phyloP scores from a whole-genome alignment of 2,888 invertebrate species.

The Lasioglossum calceatum region DNA sequence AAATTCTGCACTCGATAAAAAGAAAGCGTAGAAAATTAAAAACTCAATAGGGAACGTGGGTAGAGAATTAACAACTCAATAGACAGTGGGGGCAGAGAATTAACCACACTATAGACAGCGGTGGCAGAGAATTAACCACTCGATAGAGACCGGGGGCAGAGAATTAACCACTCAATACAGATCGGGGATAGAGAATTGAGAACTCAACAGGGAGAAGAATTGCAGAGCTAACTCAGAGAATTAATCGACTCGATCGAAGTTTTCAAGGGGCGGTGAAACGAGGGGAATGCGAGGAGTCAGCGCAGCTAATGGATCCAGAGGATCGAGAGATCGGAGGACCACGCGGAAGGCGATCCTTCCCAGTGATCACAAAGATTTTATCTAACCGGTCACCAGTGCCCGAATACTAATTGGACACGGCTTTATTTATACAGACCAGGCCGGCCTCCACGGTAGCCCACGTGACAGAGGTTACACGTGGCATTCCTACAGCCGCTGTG shows the following conservation, averaged over 20 bases:
- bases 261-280: neutral
- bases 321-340: neutral
- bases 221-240: neutral
- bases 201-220: neutral
- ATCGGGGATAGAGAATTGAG: neutral
- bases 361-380: conserved; percentile 56
- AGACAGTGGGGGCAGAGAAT: too few species aligned
- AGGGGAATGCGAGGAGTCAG: conserved; percentile 60
- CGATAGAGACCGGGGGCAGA: neutral
- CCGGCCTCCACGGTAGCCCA: conserved; percentile 66
- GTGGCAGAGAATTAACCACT: neutral
- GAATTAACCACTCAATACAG: neutral
- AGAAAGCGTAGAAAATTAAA: too few species aligned
- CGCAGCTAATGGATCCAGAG: conserved; percentile 49
- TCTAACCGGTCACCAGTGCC: conserved; percentile 48
- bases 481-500: conserved; percentile 50
- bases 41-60: too few species aligned
- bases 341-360: conserved; percentile 37
- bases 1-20: too few species aligned
- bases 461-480: conserved; percentile 61
- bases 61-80: too few species aligned
- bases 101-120: too few species aligned
- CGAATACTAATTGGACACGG: conserved; percentile 72
- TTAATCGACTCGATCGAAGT: conserved; percentile 5
- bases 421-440: conserved; percentile 67